phyloP scores from a whole-genome alignment of 2,797 vertebrate species.

The Sternotherus odoratus region DNA sequence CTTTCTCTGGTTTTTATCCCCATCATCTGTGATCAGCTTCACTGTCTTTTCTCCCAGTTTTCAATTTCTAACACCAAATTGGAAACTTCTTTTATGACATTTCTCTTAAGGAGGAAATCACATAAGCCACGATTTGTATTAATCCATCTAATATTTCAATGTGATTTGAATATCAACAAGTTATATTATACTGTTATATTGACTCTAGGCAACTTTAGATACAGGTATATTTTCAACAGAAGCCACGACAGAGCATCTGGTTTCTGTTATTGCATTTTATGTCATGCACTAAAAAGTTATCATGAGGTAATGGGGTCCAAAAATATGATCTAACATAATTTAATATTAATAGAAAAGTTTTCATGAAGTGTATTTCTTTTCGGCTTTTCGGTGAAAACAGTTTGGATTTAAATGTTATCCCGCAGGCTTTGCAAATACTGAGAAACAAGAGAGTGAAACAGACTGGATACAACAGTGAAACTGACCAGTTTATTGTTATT shows the following conservation, averaged over 20 bases:
- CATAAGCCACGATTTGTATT: not conserved
- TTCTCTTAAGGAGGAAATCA: not conserved
- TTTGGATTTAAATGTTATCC: not conserved
- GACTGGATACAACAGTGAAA: not conserved
- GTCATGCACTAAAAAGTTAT: not conserved
- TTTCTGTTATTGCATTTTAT: not conserved
- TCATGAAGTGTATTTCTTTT: fast-evolving
- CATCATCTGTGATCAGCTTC: slow-evolving; percentile 44
- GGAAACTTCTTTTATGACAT: slow-evolving; percentile 62
- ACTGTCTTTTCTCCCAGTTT: slow-evolving; percentile 30
- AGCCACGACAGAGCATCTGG: not conserved
- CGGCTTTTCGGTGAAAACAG: not conserved
- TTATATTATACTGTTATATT: slow-evolving; percentile 8
- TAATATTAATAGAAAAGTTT: slow-evolving; percentile 41
- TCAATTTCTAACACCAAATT: slow-evolving; percentile 66
- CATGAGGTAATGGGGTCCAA: slow-evolving; percentile 1
- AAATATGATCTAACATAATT: slow-evolving; percentile 56
- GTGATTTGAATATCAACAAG: slow-evolving; percentile 36
- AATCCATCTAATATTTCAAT: slow-evolving; percentile 32
- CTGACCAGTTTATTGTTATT: not conserved
- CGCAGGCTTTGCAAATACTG: not conserved
- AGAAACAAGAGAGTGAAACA: not conserved
- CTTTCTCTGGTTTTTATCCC: not conserved
- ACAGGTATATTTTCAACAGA: slow-evolving; percentile 46
- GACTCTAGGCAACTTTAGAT: slow-evolving; percentile 27